Percentiles rank a stretch among this genome's conserved stretches.
phyloP scores from a whole-genome alignment of 2,113 vertebrate genomes.

The Conger conger region DNA sequence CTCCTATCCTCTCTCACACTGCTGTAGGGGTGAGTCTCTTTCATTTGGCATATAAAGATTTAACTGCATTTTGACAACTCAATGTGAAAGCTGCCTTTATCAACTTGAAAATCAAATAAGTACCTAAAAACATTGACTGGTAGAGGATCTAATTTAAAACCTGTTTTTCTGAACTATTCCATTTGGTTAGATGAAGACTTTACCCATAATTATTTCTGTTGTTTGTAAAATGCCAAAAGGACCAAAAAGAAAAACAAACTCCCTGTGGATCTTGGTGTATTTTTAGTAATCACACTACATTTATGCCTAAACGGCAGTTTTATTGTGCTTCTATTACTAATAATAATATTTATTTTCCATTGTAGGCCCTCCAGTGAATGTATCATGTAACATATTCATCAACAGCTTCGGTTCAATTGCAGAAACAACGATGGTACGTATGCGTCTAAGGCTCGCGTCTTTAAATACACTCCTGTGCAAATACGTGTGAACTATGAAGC shows the following conservation, averaged over 20 bases:
- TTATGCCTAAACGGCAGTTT: neutral
- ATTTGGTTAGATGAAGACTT: neutral
- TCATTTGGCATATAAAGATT: neutral
- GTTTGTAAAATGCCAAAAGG: neutral
- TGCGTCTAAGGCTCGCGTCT: neutral
- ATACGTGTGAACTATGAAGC: too few relatives aligned
- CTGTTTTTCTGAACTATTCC: neutral
- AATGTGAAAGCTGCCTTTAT: neutral
- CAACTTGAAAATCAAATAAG: neutral
- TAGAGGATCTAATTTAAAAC: neutral
- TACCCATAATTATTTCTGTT: neutral
- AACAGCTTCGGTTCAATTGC: slow-evolving; percentile 87
- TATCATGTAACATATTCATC: slow-evolving; percentile 87
- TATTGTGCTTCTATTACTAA: neutral
- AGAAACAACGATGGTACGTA: slow-evolving; percentile 84
- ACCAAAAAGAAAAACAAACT: neutral
- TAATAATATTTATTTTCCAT: neutral
- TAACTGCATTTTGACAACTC: neutral
- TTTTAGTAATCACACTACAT: neutral
- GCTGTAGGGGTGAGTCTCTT: neutral
- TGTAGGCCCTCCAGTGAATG: slow-evolving; percentile 55
- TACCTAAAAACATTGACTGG: neutral
- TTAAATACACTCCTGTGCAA: neutral
- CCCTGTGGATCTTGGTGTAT: neutral
- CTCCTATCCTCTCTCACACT: neutral